Evolutionary conservation across 2,888 invertebrate genomes (phyloP), one percentile per base, ranked within the genome.

Genomic region (Polyommatus iphigenia): DNA sequence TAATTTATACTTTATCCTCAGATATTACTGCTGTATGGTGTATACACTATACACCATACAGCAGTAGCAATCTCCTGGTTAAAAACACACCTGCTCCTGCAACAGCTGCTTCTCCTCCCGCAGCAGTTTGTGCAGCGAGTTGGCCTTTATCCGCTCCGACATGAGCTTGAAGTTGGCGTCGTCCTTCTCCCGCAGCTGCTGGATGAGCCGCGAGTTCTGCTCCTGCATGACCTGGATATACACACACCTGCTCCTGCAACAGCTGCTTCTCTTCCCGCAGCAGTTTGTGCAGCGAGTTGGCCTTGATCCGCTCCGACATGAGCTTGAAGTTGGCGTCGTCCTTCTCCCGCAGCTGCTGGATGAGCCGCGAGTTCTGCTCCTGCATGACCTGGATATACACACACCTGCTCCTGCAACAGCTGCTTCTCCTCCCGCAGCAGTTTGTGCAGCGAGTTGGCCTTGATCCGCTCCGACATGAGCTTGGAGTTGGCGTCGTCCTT

Each of bases 401-500:
- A 24, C 57, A 97, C 97, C 94, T 98, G 98, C 87, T 99, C 99
- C 83, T 98, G 98, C 18, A 99, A 89, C 82, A 98, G 96, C 85
- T 99, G 98, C 86, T 99, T 98, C 90, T 99, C 99, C 87, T 99
- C 99, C 7, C 98, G 94, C 50, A 99, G 95, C 84, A 99, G 91
- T 88, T 99, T 99, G 87, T 99, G 98, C 84, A 99, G 95, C 85
- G 99, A 99, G 91, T 99, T 99, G 5, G 98, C 97, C 89, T 99
- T 98, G 80, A 99, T 99, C 77, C 99, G 83, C 90, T 99, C 99
- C 0, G 99, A 98, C 99, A 99, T 99, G 7, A 99, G 95, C 90
- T 99, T 99, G 90, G 99, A 99, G 91, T 99, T 99, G 5, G 99
- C 99, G 87, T 99, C 99, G 86, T 99, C 99, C 85, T 99, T 99